These are phyloP conservation scores for Dascillus cervinus DNA, from an alignment of 2,888 invertebrate genomes.

Conservation along the genomic window DNA sequence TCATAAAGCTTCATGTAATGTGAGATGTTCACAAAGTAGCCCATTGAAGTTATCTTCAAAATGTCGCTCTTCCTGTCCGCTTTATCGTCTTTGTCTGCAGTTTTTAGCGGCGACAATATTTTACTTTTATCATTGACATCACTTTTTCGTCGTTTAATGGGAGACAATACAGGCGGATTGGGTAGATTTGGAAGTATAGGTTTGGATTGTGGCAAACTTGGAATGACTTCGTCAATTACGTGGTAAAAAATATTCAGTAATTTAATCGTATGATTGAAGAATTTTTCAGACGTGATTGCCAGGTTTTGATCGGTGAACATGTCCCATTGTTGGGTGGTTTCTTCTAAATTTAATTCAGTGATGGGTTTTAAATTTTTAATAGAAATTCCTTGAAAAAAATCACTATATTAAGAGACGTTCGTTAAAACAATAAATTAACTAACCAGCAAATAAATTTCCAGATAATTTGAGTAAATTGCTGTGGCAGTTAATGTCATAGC, in stretches of 20 bases:
- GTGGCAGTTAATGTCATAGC: constrained; percentile 49
- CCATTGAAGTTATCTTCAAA: constrained; percentile 40
- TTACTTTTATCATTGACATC: constrained; percentile 34
- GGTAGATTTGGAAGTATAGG: constrained; percentile 50
- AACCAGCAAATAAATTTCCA: constrained; percentile 52
- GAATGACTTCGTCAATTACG: constrained; percentile 62
- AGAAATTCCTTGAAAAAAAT: constrained; percentile 10
- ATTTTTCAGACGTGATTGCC: constrained; percentile 52
- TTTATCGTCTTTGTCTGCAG: constrained; percentile 32
- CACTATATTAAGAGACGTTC: constrained; percentile 16
- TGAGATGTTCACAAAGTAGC: constrained; percentile 61
- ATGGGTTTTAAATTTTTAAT: constrained; percentile 21
- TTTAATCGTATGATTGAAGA: constrained; percentile 60
- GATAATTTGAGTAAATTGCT: constrained; percentile 45
- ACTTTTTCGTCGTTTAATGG: constrained; percentile 41
- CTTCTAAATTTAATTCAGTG: constrained; percentile 20
- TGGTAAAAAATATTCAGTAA: constrained; percentile 68
- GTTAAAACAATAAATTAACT: constrained; percentile 7
- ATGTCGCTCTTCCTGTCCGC: constrained; percentile 30
- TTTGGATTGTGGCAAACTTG: constrained; percentile 46
- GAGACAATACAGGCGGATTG: constrained; percentile 40
- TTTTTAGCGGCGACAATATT: constrained; percentile 22
- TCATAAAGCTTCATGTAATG: constrained; percentile 84
- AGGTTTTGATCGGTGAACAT: constrained; percentile 42
- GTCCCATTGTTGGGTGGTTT: constrained; percentile 30